A percentile compares a stretch with the other conserved stretches of the same genome.
Conservation (phyloP, 2,113 vertebrate genomes). For the Proteles cristata region DNA sequence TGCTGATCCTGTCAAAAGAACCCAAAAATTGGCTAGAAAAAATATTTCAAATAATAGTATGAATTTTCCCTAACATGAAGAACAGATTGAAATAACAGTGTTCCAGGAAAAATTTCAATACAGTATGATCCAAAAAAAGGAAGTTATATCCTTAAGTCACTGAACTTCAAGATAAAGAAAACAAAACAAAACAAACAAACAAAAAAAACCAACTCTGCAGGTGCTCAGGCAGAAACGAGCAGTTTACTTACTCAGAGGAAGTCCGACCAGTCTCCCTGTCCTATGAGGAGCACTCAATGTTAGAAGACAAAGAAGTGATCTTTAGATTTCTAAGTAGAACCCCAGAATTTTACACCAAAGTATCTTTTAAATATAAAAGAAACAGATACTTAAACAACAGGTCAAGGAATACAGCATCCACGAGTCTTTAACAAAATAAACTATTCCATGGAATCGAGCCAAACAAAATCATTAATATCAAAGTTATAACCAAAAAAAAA, state of each 20-base stretch:
- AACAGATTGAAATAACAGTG: constrained; percentile 27
- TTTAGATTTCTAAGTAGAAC: background rate
- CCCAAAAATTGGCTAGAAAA: background rate
- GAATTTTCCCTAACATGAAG: background rate
- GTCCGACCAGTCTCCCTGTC: background rate
- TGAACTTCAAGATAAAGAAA: constrained; percentile 5
- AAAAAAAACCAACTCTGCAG: background rate
- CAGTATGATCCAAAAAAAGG: background rate
- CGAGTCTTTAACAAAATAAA: background rate
- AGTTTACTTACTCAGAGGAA: background rate
- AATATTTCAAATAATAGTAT: background rate
- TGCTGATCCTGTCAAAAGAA: constrained; percentile 3
- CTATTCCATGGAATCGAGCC: background rate
- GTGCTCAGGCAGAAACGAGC: background rate
- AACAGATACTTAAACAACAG: background rate
- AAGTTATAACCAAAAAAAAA: background rate
- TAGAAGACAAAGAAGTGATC: background rate
- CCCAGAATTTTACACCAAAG: background rate
- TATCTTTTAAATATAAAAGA: background rate
- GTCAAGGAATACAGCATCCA: background rate
- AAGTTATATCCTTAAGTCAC: background rate
- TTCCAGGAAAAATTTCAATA: constrained; percentile 45
- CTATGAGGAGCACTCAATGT: background rate
- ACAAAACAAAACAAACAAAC: too few relatives aligned
- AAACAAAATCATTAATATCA: background rate